A percentile compares a stretch with the other conserved stretches of the same genome.
These are phyloP conservation scores for Platynereis dumerilii DNA, from an alignment of 2,888 invertebrate species.

Conservation along the genomic window DNA sequence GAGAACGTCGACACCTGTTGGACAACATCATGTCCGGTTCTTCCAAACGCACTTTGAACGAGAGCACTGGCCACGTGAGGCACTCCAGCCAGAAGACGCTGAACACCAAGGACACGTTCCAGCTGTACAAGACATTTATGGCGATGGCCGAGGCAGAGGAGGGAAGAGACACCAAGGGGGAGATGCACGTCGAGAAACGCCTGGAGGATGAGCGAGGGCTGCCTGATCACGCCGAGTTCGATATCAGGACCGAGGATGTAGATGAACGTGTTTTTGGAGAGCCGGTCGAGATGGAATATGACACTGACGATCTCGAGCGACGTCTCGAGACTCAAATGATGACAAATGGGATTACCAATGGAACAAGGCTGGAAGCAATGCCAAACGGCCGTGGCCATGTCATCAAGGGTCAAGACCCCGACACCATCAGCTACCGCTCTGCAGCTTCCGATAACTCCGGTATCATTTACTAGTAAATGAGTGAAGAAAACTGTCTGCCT, in stretches of 20 bases:
- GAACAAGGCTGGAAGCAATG: slow-evolving; percentile 13
- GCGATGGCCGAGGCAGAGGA: slow-evolving; percentile 53
- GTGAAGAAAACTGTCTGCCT: too few relatives aligned
- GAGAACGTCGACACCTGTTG: slow-evolving; percentile 54
- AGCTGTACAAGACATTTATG: slow-evolving; percentile 58
- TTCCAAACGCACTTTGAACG: background rate
- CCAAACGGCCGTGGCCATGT: slow-evolving; percentile 19
- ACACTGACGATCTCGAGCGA: slow-evolving; percentile 14
- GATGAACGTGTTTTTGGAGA: slow-evolving; percentile 14
- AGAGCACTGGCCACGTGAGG: slow-evolving; percentile 6
- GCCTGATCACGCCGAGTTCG: slow-evolving; percentile 16
- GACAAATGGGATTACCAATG: too few relatives aligned
- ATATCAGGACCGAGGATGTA: slow-evolving; percentile 15
- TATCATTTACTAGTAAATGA: slow-evolving; percentile 11
- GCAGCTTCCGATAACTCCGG: slow-evolving; percentile 21
- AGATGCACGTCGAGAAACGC: slow-evolving; percentile 17
- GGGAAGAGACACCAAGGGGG: background rate
- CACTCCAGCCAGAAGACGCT: slow-evolving; percentile 36
- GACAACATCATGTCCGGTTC: slow-evolving; percentile 46
- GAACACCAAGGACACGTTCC: slow-evolving; percentile 55
- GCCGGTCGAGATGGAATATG: slow-evolving; percentile 3
- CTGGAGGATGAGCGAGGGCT: slow-evolving; percentile 16
- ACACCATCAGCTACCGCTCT: slow-evolving; percentile 24
- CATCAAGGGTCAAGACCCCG: slow-evolving; percentile 17
- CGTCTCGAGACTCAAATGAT: slow-evolving; percentile 5